Base-by-base conservation (phyloP, 2,113 vertebrate species). In the Dendropsophus ebraccatus region DNA sequence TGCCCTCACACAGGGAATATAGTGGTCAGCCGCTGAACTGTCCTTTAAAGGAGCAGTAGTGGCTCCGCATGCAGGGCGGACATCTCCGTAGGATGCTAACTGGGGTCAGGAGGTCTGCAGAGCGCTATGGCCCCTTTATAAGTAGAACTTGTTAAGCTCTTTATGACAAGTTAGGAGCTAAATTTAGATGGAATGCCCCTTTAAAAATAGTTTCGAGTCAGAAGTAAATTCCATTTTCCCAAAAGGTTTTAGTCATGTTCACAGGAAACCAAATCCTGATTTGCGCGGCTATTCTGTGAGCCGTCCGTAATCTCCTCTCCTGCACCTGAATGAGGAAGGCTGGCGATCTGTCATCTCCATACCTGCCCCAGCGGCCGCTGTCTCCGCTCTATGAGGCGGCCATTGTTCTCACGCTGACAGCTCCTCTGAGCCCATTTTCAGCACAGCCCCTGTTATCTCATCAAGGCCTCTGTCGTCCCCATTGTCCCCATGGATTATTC, bases 351-450 rank as follows among this genome's bases (percentile, higher is more conserved):
- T 86, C 84, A 86, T 80, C 76, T 58, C 76, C 16, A 60, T 76
- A 45, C 58, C 83, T 76, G 37, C 54, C 37, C 70, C 25, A 52
- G 32, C n/a, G 17, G 62, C 25, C 83, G 9, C 30, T 37, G 83
- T 54, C 60, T 76, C 60, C 21, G 52, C 58, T 35, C 47, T 79
- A 52, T 72, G 76, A 86, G 83, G 76, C 37, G 76, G 13, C 9
- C 84, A 80, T 86, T 86, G 84, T 86, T 72, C 67, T 28, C 41
- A 41, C 49, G 84, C 28, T 86, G 84, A 86, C 75, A 86, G 78
- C 45, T 86, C 65, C 49, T 80, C 50, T 37, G 13, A 72, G 52
- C 19, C 47, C 30, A 72, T 70, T 86, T 85, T 86, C 84, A 80
- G 49, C 84, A 86, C 84, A 72, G 65, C 30, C 73, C 76, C 70